Percentiles rank a stretch among this genome's conserved stretches.
Evolutionary conservation across 2,888 invertebrate species (phyloP).

Genomic region (Hedya salicella): DNA sequence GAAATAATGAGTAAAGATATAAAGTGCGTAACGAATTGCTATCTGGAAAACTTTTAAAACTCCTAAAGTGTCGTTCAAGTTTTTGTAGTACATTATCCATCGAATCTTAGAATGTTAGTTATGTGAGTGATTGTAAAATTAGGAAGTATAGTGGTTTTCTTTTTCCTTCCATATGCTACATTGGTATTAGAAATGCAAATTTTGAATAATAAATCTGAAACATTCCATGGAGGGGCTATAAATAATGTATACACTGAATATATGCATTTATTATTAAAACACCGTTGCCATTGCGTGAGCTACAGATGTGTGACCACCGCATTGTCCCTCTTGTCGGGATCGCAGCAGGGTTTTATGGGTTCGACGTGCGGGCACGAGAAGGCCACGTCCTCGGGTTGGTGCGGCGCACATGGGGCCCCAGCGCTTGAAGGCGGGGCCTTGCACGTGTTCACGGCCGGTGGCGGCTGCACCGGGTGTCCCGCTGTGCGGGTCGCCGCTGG

Average conservation of each 20-base stretch:
- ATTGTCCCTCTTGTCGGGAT: conserved; percentile 55
- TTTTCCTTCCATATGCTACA: no score
- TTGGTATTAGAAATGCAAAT: no score
- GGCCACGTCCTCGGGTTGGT: conserved; percentile 70
- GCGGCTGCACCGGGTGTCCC: conserved; percentile 56
- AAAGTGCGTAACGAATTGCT: no score
- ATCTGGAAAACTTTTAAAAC: no score
- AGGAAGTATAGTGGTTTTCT: no score
- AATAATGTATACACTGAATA: background rate
- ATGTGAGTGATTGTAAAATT: no score
- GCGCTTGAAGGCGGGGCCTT: conserved; percentile 56
- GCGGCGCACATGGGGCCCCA: conserved; percentile 59
- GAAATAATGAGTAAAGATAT: no score
- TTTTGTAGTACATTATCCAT: no score
- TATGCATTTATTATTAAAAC: conserved; percentile 25
- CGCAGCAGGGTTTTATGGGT: conserved; percentile 67
- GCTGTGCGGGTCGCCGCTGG: conserved; percentile 67
- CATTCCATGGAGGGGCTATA: no score
- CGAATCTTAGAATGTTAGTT: no score
- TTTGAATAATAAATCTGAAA: no score
- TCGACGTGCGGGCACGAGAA: conserved; percentile 71
- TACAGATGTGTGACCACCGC: conserved; percentile 21
- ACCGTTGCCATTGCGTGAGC: conserved; percentile 1
- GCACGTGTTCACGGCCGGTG: conserved; percentile 60
- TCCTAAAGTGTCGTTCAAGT: no score